Evolutionary conservation across 1,140 invertebrate species (phyloP).

Genomic region (Contarinia nasturtii): DNA sequence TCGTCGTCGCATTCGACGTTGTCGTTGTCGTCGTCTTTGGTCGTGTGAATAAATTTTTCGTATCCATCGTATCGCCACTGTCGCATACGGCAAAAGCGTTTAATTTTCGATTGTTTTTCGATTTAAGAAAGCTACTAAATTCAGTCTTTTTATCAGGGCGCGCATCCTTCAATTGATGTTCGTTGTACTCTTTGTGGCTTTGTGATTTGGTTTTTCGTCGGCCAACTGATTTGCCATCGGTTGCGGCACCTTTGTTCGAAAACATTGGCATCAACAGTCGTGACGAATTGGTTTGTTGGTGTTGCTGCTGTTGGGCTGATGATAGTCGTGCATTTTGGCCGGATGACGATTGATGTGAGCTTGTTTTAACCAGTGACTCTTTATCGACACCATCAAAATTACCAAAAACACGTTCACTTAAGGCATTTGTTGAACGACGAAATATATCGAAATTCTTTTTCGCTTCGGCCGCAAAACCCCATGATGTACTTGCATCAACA

Average conservation of each 20-base stretch:
- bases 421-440: neutral
- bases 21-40: neutral
- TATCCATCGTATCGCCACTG: neutral
- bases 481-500: conserved; percentile 13
- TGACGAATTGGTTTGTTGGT: neutral
- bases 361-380: neutral
- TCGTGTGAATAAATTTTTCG: neutral
- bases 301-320: neutral
- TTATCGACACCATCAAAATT: conserved; percentile 1
- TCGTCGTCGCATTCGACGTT: neutral
- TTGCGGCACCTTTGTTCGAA: neutral
- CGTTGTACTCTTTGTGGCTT: no score
- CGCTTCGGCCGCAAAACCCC: conserved; percentile 58
- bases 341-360: no score
- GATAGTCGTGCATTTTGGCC: neutral
- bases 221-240: neutral
- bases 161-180: neutral
- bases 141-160: neutral
- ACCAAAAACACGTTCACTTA: neutral
- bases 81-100: neutral
- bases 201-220: no score
- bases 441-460: conserved; percentile 28
- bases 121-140: neutral
- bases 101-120: neutral
- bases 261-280: neutral